Percentiles rank a stretch among this genome's conserved stretches.
Conservation (phyloP, 2,797 vertebrate genomes). For the Hoplostethus atlanticus region DNA sequence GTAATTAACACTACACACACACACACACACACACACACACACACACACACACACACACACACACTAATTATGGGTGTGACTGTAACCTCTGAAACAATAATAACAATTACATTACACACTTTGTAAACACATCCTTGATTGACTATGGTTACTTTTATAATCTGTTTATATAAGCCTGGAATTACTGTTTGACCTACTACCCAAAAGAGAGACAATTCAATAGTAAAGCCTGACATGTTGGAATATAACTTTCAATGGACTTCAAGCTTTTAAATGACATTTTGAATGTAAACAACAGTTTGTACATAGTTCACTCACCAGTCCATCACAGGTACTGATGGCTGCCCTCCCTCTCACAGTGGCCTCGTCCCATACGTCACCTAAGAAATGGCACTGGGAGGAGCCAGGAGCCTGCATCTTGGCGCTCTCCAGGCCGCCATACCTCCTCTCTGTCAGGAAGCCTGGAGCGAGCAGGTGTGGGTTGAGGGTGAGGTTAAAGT, state of each 20-base stretch:
- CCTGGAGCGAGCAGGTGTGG: conserved; percentile 88
- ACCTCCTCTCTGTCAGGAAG: conserved; percentile 90
- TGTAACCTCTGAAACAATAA: too few species aligned
- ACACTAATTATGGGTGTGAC: too few species aligned
- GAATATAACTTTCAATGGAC: background rate
- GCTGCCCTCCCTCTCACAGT: conserved; percentile 85
- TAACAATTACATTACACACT: too few species aligned
- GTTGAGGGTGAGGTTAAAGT: conserved; percentile 94
- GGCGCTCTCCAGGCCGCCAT: conserved; percentile 81
- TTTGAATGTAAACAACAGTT: background rate
- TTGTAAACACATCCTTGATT: too few species aligned
- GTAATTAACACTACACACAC: too few species aligned
- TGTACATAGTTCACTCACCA: conserved; percentile 86
- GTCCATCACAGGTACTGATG: conserved; percentile 92
- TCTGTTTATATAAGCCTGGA: background rate
- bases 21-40: too few species aligned
- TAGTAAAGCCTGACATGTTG: background rate
- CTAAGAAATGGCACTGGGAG: conserved; percentile 89
- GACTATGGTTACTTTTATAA: background rate
- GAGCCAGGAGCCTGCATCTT: conserved; percentile 65
- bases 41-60: too few species aligned
- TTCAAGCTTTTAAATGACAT: background rate
- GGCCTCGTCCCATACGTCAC: conserved; percentile 86
- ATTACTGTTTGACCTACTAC: background rate
- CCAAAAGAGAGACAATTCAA: background rate